These are phyloP conservation scores for Cebidichthys violaceus DNA, from an alignment of 2,113 vertebrate species.

Conservation along the genomic window DNA sequence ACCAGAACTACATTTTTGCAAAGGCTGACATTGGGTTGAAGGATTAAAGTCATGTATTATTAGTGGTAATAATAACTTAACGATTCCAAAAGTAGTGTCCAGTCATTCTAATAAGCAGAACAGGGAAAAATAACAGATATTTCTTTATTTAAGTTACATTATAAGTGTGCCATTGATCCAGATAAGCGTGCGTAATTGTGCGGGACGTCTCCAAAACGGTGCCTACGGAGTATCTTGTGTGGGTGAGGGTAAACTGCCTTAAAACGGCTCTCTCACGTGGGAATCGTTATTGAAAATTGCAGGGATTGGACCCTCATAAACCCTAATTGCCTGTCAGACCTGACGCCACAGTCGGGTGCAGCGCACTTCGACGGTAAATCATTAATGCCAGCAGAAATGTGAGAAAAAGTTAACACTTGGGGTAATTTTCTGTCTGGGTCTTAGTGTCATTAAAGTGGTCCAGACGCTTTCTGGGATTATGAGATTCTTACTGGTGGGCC, in stretches of 20 bases:
- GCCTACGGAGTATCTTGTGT: slow-evolving; percentile 2
- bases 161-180: background rate
- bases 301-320: slow-evolving; percentile 76
- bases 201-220: slow-evolving; percentile 4
- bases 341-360: slow-evolving; percentile 74
- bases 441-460: slow-evolving; percentile 75
- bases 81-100: background rate
- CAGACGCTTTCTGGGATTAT: slow-evolving; percentile 79
- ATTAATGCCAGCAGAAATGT: slow-evolving; percentile 79
- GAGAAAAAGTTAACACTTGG: slow-evolving; percentile 79
- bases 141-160: background rate
- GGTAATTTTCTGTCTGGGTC: slow-evolving; percentile 80
- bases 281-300: slow-evolving; percentile 75
- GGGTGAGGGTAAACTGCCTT: slow-evolving; percentile 34
- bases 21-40: background rate
- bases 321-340: slow-evolving; percentile 78
- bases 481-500: slow-evolving; percentile 65
- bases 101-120: background rate
- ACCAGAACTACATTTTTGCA: background rate
- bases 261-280: slow-evolving; percentile 70
- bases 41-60: background rate
- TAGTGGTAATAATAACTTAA: background rate
- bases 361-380: slow-evolving; percentile 76
- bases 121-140: background rate
- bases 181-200: slow-evolving; percentile 32